Evolutionary conservation across 2,113 vertebrate genomes (phyloP).

Genomic region (Hyperoodon ampullatus): DNA sequence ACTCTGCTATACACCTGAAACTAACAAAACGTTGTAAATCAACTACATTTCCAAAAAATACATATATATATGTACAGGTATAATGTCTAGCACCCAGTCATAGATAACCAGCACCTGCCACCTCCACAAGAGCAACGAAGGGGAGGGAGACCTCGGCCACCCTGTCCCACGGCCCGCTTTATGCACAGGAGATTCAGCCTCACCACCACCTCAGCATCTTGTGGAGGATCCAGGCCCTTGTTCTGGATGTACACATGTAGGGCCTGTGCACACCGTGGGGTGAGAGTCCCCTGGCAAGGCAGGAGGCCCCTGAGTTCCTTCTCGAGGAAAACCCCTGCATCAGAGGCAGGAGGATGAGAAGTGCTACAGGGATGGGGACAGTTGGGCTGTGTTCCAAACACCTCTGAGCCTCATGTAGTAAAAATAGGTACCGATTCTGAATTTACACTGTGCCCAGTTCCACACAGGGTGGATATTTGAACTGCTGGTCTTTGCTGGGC

Average conservation of each 20-base stretch:
- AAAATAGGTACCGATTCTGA: fast-evolving
- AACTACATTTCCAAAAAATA: too few species aligned
- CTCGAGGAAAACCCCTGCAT: not conserved
- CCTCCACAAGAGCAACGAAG: not conserved
- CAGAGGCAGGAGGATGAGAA: not conserved
- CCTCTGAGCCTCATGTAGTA: fast-evolving
- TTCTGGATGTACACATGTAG: too few species aligned
- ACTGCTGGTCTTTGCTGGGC: not conserved
- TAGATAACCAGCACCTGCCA: fast-evolving
- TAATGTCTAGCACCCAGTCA: too few species aligned
- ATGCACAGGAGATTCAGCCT: not conserved
- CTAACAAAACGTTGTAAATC: not conserved
- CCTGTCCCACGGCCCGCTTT: fast-evolving
- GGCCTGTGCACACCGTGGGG: not conserved
- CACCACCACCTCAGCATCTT: not conserved
- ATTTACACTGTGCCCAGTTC: fast-evolving
- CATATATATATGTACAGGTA: too few species aligned
- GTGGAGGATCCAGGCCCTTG: fast-evolving
- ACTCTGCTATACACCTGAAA: not conserved
- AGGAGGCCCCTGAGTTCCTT: too few species aligned
- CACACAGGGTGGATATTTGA: fast-evolving
- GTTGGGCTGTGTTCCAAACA: not conserved
- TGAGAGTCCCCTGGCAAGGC: not conserved
- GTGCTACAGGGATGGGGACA: fast-evolving
- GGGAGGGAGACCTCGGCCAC: not conserved